Percentiles rank a stretch among this genome's conserved stretches.
phyloP scores from a whole-genome alignment of 2,888 invertebrate genomes.

The Dynastes maya region DNA sequence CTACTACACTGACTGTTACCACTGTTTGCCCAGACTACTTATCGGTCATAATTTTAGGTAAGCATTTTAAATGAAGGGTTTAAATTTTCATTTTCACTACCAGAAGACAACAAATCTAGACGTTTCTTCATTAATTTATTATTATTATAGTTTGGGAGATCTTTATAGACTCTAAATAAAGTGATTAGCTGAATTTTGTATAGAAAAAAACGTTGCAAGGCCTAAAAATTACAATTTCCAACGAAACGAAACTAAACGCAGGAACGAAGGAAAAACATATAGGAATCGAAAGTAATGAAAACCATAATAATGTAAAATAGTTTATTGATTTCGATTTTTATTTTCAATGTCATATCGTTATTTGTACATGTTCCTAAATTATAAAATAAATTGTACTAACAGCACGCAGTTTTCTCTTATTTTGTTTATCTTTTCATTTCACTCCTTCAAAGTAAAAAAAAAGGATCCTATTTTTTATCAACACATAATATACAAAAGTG shows the following conservation, averaged over 20 bases:
- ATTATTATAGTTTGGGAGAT: too few relatives aligned
- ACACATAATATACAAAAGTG: not conserved
- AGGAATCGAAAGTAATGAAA: not conserved
- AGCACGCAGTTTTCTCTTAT: constrained; percentile 33
- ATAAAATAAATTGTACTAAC: constrained; percentile 51
- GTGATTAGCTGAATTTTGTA: too few relatives aligned
- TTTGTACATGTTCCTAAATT: constrained; percentile 54
- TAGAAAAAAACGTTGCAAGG: constrained; percentile 59
- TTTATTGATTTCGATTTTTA: constrained; percentile 42
- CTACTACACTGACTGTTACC: too few relatives aligned
- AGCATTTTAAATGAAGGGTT: too few relatives aligned
- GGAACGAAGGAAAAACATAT: not conserved
- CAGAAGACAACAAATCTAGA: too few relatives aligned
- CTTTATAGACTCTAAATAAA: too few relatives aligned
- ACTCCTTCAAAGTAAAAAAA: not conserved
- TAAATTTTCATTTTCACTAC: too few relatives aligned
- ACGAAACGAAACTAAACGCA: not conserved
- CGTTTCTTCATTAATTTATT: too few relatives aligned
- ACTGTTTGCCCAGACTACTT: too few relatives aligned
- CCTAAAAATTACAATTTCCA: constrained; percentile 56
- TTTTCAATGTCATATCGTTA: constrained; percentile 50
- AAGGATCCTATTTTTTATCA: not conserved
- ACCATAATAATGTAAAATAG: constrained; percentile 44
- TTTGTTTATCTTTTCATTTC: constrained; percentile 1
- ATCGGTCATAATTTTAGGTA: too few relatives aligned